Evolutionary conservation across 2,797 vertebrate species (phyloP).

Genomic region (Macropus fuliginosus): DNA sequence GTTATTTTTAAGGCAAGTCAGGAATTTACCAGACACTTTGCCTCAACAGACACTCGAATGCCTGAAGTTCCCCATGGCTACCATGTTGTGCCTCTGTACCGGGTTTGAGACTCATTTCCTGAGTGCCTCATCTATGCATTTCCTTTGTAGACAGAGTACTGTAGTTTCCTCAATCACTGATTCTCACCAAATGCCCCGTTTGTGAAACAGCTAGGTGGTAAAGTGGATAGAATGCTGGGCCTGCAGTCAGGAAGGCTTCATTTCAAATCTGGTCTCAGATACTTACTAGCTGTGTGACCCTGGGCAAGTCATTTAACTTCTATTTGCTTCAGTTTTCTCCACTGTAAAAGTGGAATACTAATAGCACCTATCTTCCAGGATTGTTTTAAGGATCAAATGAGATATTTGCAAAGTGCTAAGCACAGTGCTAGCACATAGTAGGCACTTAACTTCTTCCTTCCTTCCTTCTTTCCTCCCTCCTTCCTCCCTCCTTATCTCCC

Average conservation of each 20-base stretch:
- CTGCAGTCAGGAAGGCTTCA: background rate
- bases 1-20: background rate
- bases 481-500: too few species aligned
- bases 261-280: background rate
- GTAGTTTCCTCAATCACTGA: background rate
- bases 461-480: too few species aligned
- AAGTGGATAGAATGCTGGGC: too few species aligned
- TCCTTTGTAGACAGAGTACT: background rate
- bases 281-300: background rate
- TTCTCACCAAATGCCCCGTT: background rate
- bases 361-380: background rate
- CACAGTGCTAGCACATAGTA: background rate
- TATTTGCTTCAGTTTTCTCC: background rate
- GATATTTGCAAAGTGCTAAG: background rate
- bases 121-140: background rate
- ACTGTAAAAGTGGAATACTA: background rate
- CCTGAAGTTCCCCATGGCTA: background rate
- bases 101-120: background rate
- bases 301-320: background rate
- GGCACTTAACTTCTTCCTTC: too few species aligned
- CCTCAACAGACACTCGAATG: background rate
- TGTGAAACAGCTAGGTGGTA: too few species aligned
- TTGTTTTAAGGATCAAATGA: background rate
- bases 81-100: background rate
- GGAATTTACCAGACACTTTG: background rate